Percentiles rank a stretch among this genome's conserved stretches.
Evolutionary conservation across 2,888 invertebrate genomes (phyloP).

Genomic region (Sacculina carcini): DNA sequence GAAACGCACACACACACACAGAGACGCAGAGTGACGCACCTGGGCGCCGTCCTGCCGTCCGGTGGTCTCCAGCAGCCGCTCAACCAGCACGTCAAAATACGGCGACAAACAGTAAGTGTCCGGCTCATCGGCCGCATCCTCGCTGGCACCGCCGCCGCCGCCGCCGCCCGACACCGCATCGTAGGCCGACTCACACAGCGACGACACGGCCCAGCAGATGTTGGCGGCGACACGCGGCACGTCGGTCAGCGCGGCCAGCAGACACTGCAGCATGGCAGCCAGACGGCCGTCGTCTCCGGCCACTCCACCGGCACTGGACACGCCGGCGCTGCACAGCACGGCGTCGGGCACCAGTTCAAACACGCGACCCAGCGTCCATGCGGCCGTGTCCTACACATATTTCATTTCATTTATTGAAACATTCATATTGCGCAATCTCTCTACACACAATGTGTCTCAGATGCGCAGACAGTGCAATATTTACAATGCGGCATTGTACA

Average conservation of each 20-base stretch:
- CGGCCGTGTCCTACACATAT: conserved; percentile 70
- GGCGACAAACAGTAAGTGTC: conserved; percentile 77
- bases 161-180: conserved; percentile 42
- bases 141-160: conserved; percentile 20
- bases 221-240: conserved; percentile 93
- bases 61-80: conserved; percentile 70
- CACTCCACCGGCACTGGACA: no score
- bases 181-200: conserved; percentile 84
- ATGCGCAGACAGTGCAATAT: no score
- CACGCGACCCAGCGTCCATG: conserved; percentile 93
- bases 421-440: no score
- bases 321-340: conserved; percentile 58
- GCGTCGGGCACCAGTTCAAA: conserved; percentile 92
- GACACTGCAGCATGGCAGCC: conserved; percentile 27
- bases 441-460: no score
- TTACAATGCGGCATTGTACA: no score
- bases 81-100: conserved; percentile 79
- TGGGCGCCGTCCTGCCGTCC: conserved; percentile 73
- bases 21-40: conserved; percentile 13
- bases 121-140: conserved; percentile 30
- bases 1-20: no score
- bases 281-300: no score
- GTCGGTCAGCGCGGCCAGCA: conserved; percentile 28
- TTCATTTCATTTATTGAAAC: no score
- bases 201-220: conserved; percentile 97